Conservation (phyloP, 2,888 invertebrate genomes). For the Microctonus aethiopoides region DNA sequence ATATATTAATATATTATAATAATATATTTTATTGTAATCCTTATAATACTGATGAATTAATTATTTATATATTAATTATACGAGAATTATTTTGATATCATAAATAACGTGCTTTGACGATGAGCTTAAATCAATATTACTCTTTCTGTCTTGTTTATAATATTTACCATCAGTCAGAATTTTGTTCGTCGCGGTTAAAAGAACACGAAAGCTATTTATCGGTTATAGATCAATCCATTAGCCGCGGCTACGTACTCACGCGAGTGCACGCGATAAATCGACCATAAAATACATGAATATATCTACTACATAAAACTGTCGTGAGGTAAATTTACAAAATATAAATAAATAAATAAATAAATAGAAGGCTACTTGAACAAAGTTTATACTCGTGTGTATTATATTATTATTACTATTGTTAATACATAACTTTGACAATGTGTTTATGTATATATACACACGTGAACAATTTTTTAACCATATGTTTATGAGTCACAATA, state of each 20-base stretch:
- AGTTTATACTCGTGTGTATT: too few species aligned
- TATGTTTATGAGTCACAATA: slow-evolving; percentile 23
- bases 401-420: slow-evolving; percentile 26
- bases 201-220: slow-evolving; percentile 9
- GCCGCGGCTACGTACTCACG: neutral
- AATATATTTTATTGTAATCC: too few species aligned
- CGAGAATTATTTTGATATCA: neutral
- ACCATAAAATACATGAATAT: neutral
- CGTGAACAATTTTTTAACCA: neutral
- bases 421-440: too few species aligned
- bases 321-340: neutral
- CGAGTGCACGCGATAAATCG: slow-evolving; percentile 1
- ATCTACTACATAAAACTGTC: neutral
- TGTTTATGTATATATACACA: too few species aligned
- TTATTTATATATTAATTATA: neutral
- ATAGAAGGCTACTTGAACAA: slow-evolving; percentile 14
- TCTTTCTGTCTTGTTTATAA: neutral
- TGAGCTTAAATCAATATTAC: too few species aligned
- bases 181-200: slow-evolving; percentile 18
- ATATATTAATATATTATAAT: too few species aligned
- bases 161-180: slow-evolving; percentile 15
- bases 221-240: slow-evolving; percentile 19
- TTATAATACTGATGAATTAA: too few species aligned
- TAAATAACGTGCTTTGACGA: neutral
- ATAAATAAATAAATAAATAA: neutral